Percentiles rank a stretch among this genome's conserved stretches.
phyloP scores from a whole-genome alignment of 2,888 invertebrate genomes.

The Philopedon plagiatum region DNA sequence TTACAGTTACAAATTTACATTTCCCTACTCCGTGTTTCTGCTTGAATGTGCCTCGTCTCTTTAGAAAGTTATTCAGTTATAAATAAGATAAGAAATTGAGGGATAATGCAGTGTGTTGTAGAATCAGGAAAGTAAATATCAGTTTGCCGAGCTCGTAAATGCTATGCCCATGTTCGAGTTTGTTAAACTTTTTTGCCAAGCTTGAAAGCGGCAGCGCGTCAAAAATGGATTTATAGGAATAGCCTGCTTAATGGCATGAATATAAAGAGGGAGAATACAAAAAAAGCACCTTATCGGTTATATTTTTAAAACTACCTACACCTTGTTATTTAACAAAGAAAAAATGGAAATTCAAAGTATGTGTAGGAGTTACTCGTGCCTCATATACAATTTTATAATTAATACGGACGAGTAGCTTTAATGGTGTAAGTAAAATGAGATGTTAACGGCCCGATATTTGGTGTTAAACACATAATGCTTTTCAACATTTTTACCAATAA shows the following conservation, averaged over 20 bases:
- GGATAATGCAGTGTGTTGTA: constrained; percentile 46
- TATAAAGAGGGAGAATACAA: constrained; percentile 17
- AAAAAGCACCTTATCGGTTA: constrained; percentile 14
- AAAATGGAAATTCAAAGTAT: background rate
- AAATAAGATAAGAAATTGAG: constrained; percentile 49
- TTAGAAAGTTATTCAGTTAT: constrained; percentile 49
- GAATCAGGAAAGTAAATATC: constrained; percentile 45
- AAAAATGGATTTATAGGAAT: constrained; percentile 42
- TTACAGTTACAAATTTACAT: constrained; percentile 47
- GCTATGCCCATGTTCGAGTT: constrained; percentile 35
- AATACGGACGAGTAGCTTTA: too few relatives aligned
- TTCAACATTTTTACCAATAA: too few relatives aligned
- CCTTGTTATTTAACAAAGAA: background rate
- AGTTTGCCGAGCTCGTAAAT: constrained; percentile 37
- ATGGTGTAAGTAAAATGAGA: too few relatives aligned
- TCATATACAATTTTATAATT: too few relatives aligned
- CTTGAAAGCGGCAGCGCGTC: constrained; percentile 23
- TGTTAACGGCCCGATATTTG: too few relatives aligned
- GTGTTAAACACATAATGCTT: too few relatives aligned
- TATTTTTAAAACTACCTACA: constrained; percentile 10
- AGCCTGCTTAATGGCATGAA: constrained; percentile 41
- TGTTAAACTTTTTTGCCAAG: constrained; percentile 40
- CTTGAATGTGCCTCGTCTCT: constrained; percentile 46
- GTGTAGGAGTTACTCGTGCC: too few relatives aligned
- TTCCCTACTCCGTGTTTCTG: constrained; percentile 46